Evolutionary conservation across 2,113 vertebrate species (phyloP).

Genomic region (Brevimyrus niger): DNA sequence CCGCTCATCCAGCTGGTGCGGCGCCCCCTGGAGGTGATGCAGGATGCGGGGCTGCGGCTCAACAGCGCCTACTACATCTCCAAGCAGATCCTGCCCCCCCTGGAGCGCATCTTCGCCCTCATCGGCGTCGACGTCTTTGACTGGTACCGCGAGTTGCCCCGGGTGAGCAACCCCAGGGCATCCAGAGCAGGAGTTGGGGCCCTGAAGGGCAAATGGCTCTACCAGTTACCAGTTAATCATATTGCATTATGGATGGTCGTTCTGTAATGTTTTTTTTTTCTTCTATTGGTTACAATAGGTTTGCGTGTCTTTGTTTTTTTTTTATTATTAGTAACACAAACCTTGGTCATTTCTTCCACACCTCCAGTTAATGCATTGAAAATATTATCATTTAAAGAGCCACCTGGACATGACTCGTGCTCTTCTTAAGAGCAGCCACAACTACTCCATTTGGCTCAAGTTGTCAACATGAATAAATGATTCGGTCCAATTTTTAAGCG

Average conservation of each 20-base stretch:
- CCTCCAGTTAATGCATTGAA: not conserved
- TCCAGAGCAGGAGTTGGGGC: not conserved
- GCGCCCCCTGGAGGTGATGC: conserved; percentile 78
- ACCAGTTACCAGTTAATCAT: conserved; percentile 10
- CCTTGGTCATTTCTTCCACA: not conserved
- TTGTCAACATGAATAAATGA: not conserved
- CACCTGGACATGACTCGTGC: not conserved
- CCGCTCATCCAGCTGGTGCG: conserved; percentile 95
- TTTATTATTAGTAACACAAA: not conserved
- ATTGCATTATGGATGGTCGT: not conserved
- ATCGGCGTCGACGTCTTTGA: conserved; percentile 90
- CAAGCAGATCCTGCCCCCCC: conserved; percentile 92
- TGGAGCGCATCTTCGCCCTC: conserved; percentile 83
- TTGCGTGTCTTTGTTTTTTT: not conserved
- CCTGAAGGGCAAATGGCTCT: conserved; percentile 1
- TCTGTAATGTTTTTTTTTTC: not conserved
- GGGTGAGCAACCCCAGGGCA: conserved; percentile 59
- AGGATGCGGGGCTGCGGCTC: conserved; percentile 76
- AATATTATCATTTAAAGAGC: not conserved
- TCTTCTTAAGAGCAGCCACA: not conserved
- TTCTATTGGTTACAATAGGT: not conserved
- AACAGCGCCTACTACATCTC: conserved; percentile 90
- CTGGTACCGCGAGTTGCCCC: conserved; percentile 92
- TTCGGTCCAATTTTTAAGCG: not conserved
- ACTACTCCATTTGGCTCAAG: not conserved